These are phyloP conservation scores for Ophthalmolycus amberensis DNA, from an alignment of 2,113 vertebrate species.

Conservation along the genomic window DNA sequence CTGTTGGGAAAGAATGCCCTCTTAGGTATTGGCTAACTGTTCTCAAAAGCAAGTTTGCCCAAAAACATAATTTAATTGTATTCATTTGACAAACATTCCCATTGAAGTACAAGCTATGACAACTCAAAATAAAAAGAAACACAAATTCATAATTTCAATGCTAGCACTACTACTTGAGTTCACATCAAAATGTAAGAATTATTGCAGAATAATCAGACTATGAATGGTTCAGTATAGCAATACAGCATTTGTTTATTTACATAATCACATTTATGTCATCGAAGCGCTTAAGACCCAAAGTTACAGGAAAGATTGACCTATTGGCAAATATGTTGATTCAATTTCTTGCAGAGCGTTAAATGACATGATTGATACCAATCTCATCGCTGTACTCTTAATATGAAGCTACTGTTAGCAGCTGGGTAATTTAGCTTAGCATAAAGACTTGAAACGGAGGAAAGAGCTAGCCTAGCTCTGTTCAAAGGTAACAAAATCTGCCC, in stretches of 20 bases:
- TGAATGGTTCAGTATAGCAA: conserved; percentile 60
- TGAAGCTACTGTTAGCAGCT: neutral
- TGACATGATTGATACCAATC: neutral
- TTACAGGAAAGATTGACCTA: conserved; percentile 6
- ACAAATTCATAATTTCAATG: conserved; percentile 54
- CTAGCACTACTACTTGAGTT: conserved; percentile 67
- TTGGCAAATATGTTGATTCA: neutral
- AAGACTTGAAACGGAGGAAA: neutral
- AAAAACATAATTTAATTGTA: conserved; percentile 28
- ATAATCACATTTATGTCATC: conserved; percentile 47
- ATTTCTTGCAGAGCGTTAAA: neutral
- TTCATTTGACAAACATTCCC: conserved; percentile 67
- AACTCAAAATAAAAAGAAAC: conserved; percentile 56
- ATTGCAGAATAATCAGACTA: conserved; percentile 76
- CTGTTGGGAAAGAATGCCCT: conserved; percentile 46
- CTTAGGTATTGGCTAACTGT: conserved; percentile 44
- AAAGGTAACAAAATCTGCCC: neutral
- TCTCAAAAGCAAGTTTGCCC: conserved; percentile 24
- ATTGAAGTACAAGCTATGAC: conserved; percentile 68
- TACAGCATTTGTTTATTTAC: conserved; percentile 70
- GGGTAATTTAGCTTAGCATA: neutral
- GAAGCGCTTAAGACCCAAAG: conserved; percentile 31
- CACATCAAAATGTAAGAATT: conserved; percentile 73
- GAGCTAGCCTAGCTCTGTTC: neutral
- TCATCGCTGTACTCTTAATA: neutral